Evolutionary conservation across 1,140 invertebrate genomes (phyloP).

Genomic region (Drepana arcuata): DNA sequence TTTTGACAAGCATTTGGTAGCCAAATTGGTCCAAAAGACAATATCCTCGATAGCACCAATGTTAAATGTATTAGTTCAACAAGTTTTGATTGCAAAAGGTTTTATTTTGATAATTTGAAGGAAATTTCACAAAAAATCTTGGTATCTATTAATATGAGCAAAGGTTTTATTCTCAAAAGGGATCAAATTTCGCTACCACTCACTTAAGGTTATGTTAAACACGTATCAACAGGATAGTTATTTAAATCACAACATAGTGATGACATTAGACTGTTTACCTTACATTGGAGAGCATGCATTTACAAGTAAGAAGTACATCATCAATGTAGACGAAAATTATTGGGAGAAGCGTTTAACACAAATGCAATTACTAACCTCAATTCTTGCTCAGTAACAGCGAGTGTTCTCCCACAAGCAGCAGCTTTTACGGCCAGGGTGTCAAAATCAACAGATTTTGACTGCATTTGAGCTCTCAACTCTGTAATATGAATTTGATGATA

Average conservation of each 20-base stretch:
- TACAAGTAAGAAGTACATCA: too few species aligned
- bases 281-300: too few species aligned
- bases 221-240: too few species aligned
- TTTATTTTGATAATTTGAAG: too few species aligned
- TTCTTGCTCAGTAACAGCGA: conserved; percentile 58
- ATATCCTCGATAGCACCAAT: conserved; percentile 27
- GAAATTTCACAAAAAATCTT: too few species aligned
- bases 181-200: conserved; percentile 59
- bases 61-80: conserved; percentile 12
- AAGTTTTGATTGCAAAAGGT: too few species aligned
- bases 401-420: conserved; percentile 43
- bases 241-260: too few species aligned
- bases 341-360: neutral
- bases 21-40: conserved; percentile 64
- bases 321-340: too few species aligned
- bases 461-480: conserved; percentile 53
- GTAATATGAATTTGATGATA: conserved; percentile 12
- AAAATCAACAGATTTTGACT: conserved; percentile 38
- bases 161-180: conserved; percentile 7
- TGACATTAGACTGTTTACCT: too few species aligned
- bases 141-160: too few species aligned
- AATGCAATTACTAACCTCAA: conserved; percentile 39
- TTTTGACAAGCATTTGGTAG: conserved; percentile 45
- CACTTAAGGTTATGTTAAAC: too few species aligned
- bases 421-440: conserved; percentile 37